Base-by-base conservation (phyloP, 2,113 vertebrate species). In the Amazona vittata region DNA sequence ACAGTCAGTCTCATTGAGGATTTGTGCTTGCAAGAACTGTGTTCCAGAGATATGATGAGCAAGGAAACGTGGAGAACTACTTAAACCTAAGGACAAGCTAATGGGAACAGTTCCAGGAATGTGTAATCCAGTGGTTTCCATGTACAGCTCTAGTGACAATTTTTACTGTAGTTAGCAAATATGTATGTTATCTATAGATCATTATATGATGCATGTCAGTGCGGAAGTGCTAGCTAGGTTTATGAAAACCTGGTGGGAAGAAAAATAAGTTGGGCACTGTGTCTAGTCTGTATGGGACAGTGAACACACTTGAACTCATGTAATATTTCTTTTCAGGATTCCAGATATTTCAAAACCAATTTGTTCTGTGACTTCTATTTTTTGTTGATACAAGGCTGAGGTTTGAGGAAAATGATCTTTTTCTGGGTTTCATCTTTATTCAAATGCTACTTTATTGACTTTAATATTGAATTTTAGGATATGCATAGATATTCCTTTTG, bases 61-160 rank as follows among this genome's bases (percentile, higher is more conserved):
- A 39, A 55, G 53, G 28, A 69, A 76, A 49, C 25, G 35, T 49
- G 44, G 57, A 73, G 67, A 83, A 13, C 44, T 79, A 4, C 37
- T 88, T 85, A 91, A 91, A 85, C 28, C 17, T 77, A 18, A 53
- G 47, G 46, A 69, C 8, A 62, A 63, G 44, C n/a, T 70, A 25
- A 75, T 53, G 0, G 2, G 25, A 57, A 2, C 26, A n/a, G 0
- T 68, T 41, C 3, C 20, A 90, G 67, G 50, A 28, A 22, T 3
- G 3, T 49, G 37, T 62, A 43, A 74, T 43, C 26, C 33, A 46
- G 25, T 77, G 43, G 11, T 76, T 73, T n/a, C 41, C 22, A 31
- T 49, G 12, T 53, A 11, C 55, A 46, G 31, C 84, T 90, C 8
- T 49, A 29, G 68, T 73, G 73, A 7, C 22, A 24, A 2, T 22